Evolutionary conservation across 2,888 invertebrate genomes (phyloP), one percentile per base, ranked within the genome.

Genomic region (Acanthopleura granulata): DNA sequence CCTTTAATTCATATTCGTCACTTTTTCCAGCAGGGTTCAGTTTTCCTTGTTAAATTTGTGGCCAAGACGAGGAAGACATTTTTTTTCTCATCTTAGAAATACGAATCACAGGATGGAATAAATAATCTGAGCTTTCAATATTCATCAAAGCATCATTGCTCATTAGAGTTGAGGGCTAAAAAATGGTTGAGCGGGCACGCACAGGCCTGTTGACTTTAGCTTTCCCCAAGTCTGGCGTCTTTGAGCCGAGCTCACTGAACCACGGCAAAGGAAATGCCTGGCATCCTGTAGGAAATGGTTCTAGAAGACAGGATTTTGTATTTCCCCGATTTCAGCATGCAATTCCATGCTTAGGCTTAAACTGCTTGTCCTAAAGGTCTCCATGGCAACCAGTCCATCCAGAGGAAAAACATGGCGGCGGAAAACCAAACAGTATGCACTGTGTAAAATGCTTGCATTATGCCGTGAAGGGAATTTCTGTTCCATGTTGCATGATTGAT

Each of bases 261-360:
- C 66, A 66, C 29, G 25, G 25, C 25, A 22, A 27, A 22, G 66
- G 66, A 66, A 66, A 66, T 66, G 18, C 66, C 57, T 16, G 25
- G 27, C 66, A 16, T 66, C 66, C 22, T 66, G 25, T 15, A 66
- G 66, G 66, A 66, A 66, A 66, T 66, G 16, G 66, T 15, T 6
- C 66, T 66, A 25, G 66, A 27, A 57, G 57, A 27, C 18, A 27
- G 66, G 29, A 27, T 27, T 66, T 66, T 27, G 22, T 27, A 66
- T 66, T 66, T 27, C 22, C 66, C 16, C 22, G 16, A 27, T 22
- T 27, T 66, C 16, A 27, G 29, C 66, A 66, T 66, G 66, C 27
- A 66, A 27, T 27, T 16, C 66, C 66, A 66, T 66, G 29, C 66
- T 14, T 66, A 18, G 16, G 40, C 40, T 40, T 40, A 40, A 40